A percentile compares a stretch with the other conserved stretches of the same genome.
Conservation (phyloP, 2,113 vertebrate genomes). For the Chloroceryle aenea region DNA sequence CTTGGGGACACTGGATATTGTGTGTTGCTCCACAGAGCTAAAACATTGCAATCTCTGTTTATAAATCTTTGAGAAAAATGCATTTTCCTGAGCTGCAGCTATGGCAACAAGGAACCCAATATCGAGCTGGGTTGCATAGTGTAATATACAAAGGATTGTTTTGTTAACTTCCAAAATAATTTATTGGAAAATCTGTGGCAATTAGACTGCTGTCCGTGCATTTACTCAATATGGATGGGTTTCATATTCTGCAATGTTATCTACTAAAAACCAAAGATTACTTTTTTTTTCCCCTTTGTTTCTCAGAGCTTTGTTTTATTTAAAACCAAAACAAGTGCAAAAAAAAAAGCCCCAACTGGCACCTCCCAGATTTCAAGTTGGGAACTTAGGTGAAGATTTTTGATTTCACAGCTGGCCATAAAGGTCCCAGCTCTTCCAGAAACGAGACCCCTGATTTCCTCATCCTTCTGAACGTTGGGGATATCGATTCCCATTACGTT, state of each 20-base stretch:
- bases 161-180: neutral
- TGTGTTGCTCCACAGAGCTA: slow-evolving; percentile 64
- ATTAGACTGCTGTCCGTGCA: neutral
- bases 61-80: slow-evolving; percentile 73
- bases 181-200: neutral
- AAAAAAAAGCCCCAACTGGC: neutral
- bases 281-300: neutral
- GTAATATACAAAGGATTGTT: neutral
- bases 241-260: neutral
- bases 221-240: neutral
- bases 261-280: neutral
- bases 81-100: slow-evolving; percentile 70
- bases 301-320: neutral
- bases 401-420: neutral
- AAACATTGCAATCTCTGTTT: slow-evolving; percentile 61
- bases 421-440: neutral
- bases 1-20: slow-evolving; percentile 43
- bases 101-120: slow-evolving; percentile 64
- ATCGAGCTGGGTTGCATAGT: slow-evolving; percentile 1
- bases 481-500: rapidly evolving
- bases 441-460: neutral
- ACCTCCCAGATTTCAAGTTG: neutral
- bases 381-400: neutral
- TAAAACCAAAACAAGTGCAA: neutral
- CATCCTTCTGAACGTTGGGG: neutral